Base-by-base conservation (phyloP, 1,140 invertebrate genomes). In the Aporrectodea caliginosa region DNA sequence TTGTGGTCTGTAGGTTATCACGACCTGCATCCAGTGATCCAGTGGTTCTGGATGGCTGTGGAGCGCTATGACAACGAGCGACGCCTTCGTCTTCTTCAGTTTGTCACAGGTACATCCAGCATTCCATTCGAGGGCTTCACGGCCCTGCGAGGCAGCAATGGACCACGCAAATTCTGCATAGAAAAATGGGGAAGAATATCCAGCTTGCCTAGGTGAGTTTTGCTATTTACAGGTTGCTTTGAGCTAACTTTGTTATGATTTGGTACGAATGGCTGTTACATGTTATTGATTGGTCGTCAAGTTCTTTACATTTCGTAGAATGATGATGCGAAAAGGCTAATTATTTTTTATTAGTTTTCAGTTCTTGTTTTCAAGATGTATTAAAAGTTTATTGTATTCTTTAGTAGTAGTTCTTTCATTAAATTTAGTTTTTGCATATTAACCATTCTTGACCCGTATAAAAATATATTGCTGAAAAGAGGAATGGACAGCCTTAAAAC, bases 51-150 rank as follows among this genome's bases (percentile, higher is more conserved):
- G 96, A 90, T 92, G 84, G 94, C 94, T 16, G 95, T 96, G 81
- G 94, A 95, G 79, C 92, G 92, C 84, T 98, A 98, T 87, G 94
- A 93, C 79, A 98, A 99, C 89, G 96, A 98, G 86, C 94, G 97
- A 84, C 91, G 96, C 30, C 89, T 99, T 16, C 91, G 96, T 73
- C 76, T 82, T 43, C 84, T 89, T 77, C 87, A 91, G 88, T 99
- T 98, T 90, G 96, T 98, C 31, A 99, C 97, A 2, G 97, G 97
- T 22, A 98, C 96, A 0, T 97, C 96, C 0, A 96, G 94, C 83
- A 96, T 99, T 83, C 97, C 97, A 0, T 98, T 96, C 86, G 97
- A 99, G 88, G 97, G 97, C 6, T 99, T 99, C 89, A 91, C 95
- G 0, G 95, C 96, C 16, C 89, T 99, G 33, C 90, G 97, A 58